Evolutionary conservation across 2,113 vertebrate species (phyloP), one percentile per base, ranked within the genome.

Genomic region (Myiopsitta monachus): DNA sequence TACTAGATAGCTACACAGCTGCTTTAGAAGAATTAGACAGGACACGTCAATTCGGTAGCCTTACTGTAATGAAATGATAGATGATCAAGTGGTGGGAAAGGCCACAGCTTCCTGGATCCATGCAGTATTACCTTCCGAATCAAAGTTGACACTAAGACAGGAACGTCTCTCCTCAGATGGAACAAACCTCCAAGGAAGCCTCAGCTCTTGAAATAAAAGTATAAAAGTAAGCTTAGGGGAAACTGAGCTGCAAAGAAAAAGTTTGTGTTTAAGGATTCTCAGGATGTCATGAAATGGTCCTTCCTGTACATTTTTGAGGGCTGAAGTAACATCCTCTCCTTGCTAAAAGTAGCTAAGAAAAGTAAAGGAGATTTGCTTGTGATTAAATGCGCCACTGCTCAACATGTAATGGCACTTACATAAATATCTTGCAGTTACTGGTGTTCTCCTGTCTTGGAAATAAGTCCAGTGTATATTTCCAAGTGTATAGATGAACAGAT

Each of bases 11-110:
- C 49, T 96, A 73, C 76, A 74, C 36, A 38, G 55, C 38, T 51
- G 75, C 79, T 68, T 88, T 94, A 79, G 69, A 70, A 46, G 9
- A 90, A 81, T 87, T 88, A 78, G 85, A 90, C 78, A 97, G 91
- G 87, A 96, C 11, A 14, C 3, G 38, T 95, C 93, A 91, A 81
- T 87, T 70, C 43, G 22, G 76, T 91, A 82, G 91, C 90, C 89
- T 90, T 61, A 31, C 78, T 82, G 85, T 95, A 95, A 97, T 92
- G 82, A 63, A 92, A 96, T 97, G 95, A 97, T 94, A 92, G 83
- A 97, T 96, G 88, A 66, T 76, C 88, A 87, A 17, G 44, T 83
- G 70, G 70, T 54, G 69, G 54, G 91, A 91, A 93, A 95, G 89
- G 83, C 51, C 89, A 85, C 5, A 7, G 84, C 70, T 74, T 76